phyloP scores from a whole-genome alignment of 2,888 invertebrate species.

The Eupithecia vulgata region DNA sequence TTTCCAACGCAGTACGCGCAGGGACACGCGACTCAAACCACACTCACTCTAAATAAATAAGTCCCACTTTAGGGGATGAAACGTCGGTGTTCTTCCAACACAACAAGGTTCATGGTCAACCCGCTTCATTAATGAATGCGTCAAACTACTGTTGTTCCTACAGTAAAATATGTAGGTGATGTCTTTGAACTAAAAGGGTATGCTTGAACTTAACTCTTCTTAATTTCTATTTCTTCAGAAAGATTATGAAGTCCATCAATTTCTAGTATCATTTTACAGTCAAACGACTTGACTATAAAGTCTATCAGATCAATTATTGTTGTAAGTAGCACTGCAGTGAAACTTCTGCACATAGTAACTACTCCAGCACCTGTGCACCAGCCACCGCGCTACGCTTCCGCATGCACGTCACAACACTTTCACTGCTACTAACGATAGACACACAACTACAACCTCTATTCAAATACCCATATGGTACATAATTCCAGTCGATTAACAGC shows the following conservation, averaged over 20 bases:
- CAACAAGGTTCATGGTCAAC: too few relatives aligned
- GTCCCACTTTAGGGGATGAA: too few relatives aligned
- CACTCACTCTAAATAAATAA: too few relatives aligned
- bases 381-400: slow-evolving; percentile 74
- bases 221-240: not conserved
- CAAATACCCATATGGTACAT: slow-evolving; percentile 48
- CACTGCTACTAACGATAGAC: slow-evolving; percentile 64
- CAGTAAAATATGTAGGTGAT: not conserved
- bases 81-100: too few relatives aligned
- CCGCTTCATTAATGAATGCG: too few relatives aligned
- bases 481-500: slow-evolving; percentile 45
- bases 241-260: not conserved
- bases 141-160: not conserved
- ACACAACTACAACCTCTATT: slow-evolving; percentile 56
- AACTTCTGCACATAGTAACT: slow-evolving; percentile 12
- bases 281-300: not conserved
- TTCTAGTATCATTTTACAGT: not conserved
- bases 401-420: slow-evolving; percentile 76
- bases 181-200: not conserved
- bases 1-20: too few relatives aligned
- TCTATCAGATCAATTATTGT: not conserved
- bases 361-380: slow-evolving; percentile 37
- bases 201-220: not conserved
- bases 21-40: too few relatives aligned
- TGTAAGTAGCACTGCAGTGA: slow-evolving; percentile 11